Evolutionary conservation across 2,797 vertebrate genomes (phyloP).

Genomic region (Cossypha caffra): DNA sequence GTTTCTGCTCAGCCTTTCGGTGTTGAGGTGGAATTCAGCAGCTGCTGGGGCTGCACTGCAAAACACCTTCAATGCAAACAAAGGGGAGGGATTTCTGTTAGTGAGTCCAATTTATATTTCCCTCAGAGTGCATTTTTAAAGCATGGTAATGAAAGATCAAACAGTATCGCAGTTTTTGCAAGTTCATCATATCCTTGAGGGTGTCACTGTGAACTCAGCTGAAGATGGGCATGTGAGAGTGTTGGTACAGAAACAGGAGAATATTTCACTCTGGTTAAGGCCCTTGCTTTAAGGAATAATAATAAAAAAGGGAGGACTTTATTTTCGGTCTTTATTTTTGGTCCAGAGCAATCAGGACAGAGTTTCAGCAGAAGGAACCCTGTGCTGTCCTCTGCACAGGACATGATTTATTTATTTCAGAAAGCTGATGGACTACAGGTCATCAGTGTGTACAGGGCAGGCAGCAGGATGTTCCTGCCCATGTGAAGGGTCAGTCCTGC

Average conservation of each 20-base stretch:
- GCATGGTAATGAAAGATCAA: not conserved
- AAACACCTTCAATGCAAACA: not conserved
- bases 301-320: not conserved
- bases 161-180: not conserved
- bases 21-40: not conserved
- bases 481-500: not conserved
- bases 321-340: not conserved
- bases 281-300: not conserved
- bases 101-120: not conserved
- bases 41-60: not conserved
- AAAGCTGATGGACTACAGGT: not conserved
- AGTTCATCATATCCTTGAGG: not conserved
- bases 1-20: not conserved
- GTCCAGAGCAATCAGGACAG: not conserved
- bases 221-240: not conserved
- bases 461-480: not conserved
- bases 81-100: not conserved
- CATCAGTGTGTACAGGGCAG: rapidly evolving
- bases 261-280: not conserved
- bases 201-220: not conserved
- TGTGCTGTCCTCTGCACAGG: not conserved
- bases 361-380: not conserved
- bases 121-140: not conserved
- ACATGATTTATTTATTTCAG: not conserved
- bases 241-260: not conserved